Conservation (phyloP, 2,797 vertebrate genomes). For the Rhinophrynus dorsalis region DNA sequence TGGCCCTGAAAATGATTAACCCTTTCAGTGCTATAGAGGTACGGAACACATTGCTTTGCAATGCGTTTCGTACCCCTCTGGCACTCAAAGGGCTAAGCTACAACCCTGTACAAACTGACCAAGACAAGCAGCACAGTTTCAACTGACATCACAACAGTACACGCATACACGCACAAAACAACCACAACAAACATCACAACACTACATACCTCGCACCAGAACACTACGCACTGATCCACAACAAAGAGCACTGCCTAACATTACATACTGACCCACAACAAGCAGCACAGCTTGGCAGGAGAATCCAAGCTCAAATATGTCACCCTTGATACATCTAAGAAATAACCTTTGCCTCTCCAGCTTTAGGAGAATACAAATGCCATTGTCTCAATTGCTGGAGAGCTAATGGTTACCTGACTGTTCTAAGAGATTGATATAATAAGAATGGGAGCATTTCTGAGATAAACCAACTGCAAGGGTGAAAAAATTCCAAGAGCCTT, state of each 20-base stretch:
- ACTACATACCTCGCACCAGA: slow-evolving; percentile 63
- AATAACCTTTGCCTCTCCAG: not conserved
- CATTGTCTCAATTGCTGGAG: not conserved
- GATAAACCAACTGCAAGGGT: no score
- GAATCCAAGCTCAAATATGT: not conserved
- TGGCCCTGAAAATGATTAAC: no score
- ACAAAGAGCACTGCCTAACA: slow-evolving; percentile 4
- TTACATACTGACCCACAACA: not conserved
- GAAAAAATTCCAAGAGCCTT: no score
- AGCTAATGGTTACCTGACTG: no score
- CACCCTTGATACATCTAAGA: not conserved
- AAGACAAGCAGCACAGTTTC: slow-evolving; percentile 34
- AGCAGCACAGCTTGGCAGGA: not conserved
- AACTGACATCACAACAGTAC: slow-evolving; percentile 55
- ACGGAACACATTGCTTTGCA: no score
- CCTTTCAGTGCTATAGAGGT: no score
- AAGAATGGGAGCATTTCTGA: no score
- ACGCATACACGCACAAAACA: no score
- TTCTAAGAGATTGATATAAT: no score
- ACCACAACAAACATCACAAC: slow-evolving; percentile 67
- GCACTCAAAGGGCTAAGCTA: no score
- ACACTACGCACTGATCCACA: slow-evolving; percentile 4
- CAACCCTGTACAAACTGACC: not conserved
- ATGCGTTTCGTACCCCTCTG: no score
- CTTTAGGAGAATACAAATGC: not conserved